A percentile compares a stretch with the other conserved stretches of the same genome.
These are phyloP conservation scores for Hephaestus fuliginosus DNA, from an alignment of 2,797 vertebrate species.

Conservation along the genomic window DNA sequence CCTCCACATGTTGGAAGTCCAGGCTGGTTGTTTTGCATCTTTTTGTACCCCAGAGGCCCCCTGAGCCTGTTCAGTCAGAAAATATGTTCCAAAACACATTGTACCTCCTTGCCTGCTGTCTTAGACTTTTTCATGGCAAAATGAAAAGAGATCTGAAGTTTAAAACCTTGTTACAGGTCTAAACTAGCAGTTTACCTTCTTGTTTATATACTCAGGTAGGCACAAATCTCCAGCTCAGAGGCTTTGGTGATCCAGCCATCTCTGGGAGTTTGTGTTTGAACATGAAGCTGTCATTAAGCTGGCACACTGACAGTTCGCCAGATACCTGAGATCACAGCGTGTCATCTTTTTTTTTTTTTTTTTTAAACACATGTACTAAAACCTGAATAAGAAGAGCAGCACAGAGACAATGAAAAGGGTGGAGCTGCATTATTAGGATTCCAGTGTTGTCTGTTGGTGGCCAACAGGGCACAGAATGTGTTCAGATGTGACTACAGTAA, in stretches of 20 bases:
- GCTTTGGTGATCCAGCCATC: neutral
- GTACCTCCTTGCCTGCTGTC: neutral
- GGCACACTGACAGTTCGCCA: neutral
- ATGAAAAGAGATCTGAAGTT: neutral
- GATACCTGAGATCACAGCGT: neutral
- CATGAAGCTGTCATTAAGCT: constrained; percentile 33
- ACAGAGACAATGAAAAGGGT: constrained; percentile 33
- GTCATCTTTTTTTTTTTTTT: neutral
- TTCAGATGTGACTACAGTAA: neutral
- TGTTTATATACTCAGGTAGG: neutral
- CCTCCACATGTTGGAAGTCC: neutral
- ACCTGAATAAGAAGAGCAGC: constrained; percentile 17
- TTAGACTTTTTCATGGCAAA: neutral
- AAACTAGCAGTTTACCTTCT: neutral
- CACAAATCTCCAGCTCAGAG: neutral
- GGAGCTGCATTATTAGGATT: constrained; percentile 67
- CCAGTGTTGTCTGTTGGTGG: constrained; percentile 19
- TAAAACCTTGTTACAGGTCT: neutral
- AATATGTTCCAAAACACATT: neutral
- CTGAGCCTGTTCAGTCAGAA: neutral
- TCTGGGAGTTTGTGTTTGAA: constrained; percentile 26
- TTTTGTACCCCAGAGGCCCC: neutral
- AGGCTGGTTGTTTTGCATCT: neutral
- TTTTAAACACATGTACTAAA: neutral
- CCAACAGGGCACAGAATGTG: neutral